These are phyloP conservation scores for Tiliqua scincoides DNA, from an alignment of 2,113 vertebrate species.

Conservation along the genomic window DNA sequence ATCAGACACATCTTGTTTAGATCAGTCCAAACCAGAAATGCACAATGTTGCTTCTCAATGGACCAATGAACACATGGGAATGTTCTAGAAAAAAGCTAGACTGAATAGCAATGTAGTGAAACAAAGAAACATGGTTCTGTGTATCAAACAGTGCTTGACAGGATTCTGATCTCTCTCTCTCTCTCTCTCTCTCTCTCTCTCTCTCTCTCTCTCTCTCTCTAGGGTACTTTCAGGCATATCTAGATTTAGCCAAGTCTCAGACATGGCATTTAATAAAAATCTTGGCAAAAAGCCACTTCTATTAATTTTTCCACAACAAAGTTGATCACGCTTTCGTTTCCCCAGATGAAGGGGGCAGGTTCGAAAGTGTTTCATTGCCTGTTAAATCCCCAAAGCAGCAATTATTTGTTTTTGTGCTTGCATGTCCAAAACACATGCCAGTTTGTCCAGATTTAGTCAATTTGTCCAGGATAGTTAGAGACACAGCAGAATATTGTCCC, in stretches of 20 bases:
- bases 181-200: too few species aligned
- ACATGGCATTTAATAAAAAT: background rate
- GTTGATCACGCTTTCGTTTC: background rate
- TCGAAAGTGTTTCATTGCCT: background rate
- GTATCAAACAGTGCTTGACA: background rate
- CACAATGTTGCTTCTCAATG: too few species aligned
- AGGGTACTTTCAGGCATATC: background rate
- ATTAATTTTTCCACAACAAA: background rate
- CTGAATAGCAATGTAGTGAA: background rate
- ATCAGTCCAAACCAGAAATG: too few species aligned
- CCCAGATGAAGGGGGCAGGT: background rate
- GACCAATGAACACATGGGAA: background rate
- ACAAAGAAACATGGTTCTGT: background rate
- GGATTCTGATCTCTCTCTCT: background rate
- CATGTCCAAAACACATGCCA: background rate
- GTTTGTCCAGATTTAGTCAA: background rate
- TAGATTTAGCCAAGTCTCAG: background rate
- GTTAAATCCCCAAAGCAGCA: background rate
- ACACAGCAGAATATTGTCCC: background rate
- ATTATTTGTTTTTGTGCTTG: background rate
- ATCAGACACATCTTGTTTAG: too few species aligned
- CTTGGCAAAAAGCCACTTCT: background rate
- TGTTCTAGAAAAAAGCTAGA: background rate
- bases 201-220: too few species aligned
- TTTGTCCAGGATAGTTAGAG: background rate